Evolutionary conservation across 2,888 invertebrate species (phyloP).

Genomic region (Parnassius orleans): DNA sequence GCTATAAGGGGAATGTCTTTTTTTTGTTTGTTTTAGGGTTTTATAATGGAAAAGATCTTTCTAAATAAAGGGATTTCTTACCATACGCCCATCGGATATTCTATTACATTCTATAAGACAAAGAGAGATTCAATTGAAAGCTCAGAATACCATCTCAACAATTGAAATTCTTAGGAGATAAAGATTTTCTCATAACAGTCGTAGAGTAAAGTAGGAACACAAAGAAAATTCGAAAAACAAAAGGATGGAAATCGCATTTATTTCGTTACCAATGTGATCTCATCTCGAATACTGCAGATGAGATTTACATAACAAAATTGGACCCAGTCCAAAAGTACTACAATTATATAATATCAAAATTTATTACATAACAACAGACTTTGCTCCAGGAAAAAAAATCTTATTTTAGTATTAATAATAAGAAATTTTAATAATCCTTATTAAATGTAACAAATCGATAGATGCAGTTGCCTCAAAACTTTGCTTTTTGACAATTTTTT

Average conservation of each 20-base stretch:
- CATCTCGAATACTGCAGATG: slow-evolving; percentile 38
- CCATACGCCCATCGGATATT: slow-evolving; percentile 6
- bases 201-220: too few species aligned
- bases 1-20: neutral
- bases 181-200: neutral
- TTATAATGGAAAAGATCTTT: slow-evolving; percentile 13
- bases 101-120: slow-evolving; percentile 18
- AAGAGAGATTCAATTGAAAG: slow-evolving; percentile 16
- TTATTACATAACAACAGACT: slow-evolving; percentile 21
- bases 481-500: too few species aligned
- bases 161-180: neutral
- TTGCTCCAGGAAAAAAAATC: neutral
- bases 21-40: slow-evolving; percentile 16
- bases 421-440: too few species aligned
- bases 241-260: neutral
- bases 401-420: neutral
- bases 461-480: too few species aligned
- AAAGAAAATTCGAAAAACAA: slow-evolving; percentile 1
- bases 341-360: slow-evolving; percentile 19
- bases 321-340: slow-evolving; percentile 37
- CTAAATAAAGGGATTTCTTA: slow-evolving; percentile 21
- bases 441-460: too few species aligned
- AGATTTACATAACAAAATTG: slow-evolving; percentile 43
- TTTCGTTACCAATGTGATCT: slow-evolving; percentile 12
- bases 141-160: neutral